A percentile compares a stretch with the other conserved stretches of the same genome.
Conservation (phyloP, 2,888 invertebrate genomes). For the Alloplasta piceator region DNA sequence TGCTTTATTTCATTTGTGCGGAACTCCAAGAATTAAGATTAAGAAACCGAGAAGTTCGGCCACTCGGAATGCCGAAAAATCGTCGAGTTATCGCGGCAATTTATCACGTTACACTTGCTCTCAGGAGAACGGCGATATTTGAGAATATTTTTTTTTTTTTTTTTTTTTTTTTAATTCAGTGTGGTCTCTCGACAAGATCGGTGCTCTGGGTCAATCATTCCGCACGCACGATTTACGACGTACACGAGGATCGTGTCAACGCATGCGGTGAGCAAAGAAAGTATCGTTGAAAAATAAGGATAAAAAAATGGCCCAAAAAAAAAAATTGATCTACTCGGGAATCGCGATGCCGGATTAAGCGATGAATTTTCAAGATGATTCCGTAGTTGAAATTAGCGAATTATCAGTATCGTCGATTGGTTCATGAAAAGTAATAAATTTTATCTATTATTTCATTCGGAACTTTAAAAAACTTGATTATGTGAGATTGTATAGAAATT, state of each 20-base stretch:
- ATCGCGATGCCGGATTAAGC: neutral
- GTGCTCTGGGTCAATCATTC: slow-evolving; percentile 16
- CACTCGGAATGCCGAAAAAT: neutral
- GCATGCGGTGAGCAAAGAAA: slow-evolving; percentile 16
- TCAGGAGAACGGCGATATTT: slow-evolving; percentile 9
- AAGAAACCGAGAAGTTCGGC: neutral
- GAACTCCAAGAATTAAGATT: too few relatives aligned
- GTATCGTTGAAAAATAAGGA: slow-evolving; percentile 3
- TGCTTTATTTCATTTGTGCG: too few relatives aligned
- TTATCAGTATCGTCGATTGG: too few relatives aligned
- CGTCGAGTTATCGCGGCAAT: slow-evolving; percentile 15
- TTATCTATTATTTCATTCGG: too few relatives aligned
- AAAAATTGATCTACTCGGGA: neutral
- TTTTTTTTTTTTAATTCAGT: neutral
- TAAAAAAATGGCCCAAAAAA: neutral
- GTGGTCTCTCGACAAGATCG: slow-evolving; percentile 11
- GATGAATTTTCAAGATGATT: neutral
- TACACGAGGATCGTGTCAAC: slow-evolving; percentile 15
- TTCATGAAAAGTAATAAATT: too few relatives aligned
- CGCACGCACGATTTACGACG: slow-evolving; percentile 38
- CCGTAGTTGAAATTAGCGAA: too few relatives aligned
- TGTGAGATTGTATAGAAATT: too few relatives aligned
- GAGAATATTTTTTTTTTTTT: slow-evolving; percentile 1
- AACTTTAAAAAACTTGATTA: too few relatives aligned
- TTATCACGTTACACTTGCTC: slow-evolving; percentile 25